A percentile compares a stretch with the other conserved stretches of the same genome.
Conservation (phyloP, 2,113 vertebrate genomes). For the Lontra canadensis region DNA sequence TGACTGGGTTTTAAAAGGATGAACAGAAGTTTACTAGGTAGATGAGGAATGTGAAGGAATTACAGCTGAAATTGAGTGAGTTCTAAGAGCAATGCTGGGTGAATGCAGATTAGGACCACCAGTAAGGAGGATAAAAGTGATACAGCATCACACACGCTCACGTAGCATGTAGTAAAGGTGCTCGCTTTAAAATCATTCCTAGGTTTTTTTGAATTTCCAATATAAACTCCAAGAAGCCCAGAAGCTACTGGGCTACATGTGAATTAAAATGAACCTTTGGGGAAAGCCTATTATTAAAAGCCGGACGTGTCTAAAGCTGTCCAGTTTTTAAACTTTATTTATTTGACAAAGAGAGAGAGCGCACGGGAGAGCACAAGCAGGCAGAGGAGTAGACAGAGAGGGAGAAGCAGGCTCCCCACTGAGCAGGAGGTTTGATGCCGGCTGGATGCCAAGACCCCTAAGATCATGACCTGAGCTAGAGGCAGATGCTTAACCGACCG, state of each 20-base stretch:
- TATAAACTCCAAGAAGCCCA: not conserved
- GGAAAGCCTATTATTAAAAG: not conserved
- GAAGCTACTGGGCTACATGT: not conserved
- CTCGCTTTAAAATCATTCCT: slow-evolving; percentile 7
- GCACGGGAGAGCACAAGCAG: too few species aligned
- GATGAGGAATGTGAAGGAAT: not conserved
- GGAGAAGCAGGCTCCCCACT: too few species aligned
- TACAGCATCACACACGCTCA: not conserved
- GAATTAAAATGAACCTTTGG: not conserved
- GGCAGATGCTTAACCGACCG: too few species aligned
- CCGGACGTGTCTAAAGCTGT: not conserved
- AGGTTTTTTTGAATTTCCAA: not conserved
- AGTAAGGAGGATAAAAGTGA: not conserved
- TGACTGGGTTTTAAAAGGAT: not conserved
- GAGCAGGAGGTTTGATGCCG: too few species aligned
- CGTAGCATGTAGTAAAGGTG: not conserved
- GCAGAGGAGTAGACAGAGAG: too few species aligned
- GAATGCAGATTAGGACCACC: not conserved
- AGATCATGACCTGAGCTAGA: too few species aligned
- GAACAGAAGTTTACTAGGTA: not conserved
- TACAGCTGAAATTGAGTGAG: not conserved
- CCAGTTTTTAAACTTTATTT: too few species aligned
- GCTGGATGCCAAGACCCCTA: too few species aligned
- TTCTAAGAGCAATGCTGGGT: not conserved
- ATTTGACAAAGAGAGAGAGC: too few species aligned